Conservation (phyloP, 2,113 vertebrate genomes). For the Pelmatolapia mariae region DNA sequence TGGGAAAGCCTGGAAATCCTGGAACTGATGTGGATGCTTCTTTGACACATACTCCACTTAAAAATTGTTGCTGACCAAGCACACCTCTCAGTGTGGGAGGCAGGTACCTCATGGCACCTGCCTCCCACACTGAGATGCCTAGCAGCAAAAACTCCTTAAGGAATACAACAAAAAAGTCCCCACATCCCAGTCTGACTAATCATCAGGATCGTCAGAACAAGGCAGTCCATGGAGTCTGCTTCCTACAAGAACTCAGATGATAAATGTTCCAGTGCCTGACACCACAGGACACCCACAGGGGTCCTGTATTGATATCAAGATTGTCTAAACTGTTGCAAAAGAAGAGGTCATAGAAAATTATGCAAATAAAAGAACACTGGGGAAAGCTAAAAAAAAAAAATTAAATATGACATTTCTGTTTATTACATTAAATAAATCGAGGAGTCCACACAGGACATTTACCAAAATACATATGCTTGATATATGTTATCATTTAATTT, state of each 20-base stretch:
- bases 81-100: neutral
- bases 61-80: accelerated
- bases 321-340: no score
- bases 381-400: accelerated
- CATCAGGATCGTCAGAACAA: no score
- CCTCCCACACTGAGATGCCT: accelerated
- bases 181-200: no score
- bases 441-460: accelerated
- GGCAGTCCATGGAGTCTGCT: no score
- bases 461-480: neutral
- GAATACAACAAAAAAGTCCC: no score
- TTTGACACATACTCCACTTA: neutral
- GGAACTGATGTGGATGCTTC: neutral
- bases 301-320: no score
- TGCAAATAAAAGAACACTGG: neutral
- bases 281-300: no score
- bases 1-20: neutral
- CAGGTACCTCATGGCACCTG: neutral
- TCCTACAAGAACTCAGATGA: no score
- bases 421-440: neutral
- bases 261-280: no score
- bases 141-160: neutral
- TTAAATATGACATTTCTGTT: neutral
- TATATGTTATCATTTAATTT: neutral
- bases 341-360: no score